phyloP scores from a whole-genome alignment of 1,140 invertebrate species.

The Heliconius melpomene region DNA sequence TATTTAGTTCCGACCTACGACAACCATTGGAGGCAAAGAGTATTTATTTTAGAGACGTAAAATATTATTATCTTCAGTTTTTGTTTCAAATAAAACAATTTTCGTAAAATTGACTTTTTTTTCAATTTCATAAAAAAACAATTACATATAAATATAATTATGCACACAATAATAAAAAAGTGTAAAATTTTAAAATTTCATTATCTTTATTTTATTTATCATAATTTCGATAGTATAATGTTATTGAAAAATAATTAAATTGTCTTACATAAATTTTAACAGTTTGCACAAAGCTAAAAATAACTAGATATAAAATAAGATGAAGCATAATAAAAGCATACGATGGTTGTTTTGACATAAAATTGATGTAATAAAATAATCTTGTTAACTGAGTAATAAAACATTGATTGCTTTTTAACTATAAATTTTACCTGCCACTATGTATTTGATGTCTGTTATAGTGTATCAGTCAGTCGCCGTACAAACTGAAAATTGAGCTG shows the following conservation, averaged over 20 bases:
- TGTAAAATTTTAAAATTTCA: no score
- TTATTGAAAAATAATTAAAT: not conserved
- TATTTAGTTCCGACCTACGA: constrained; percentile 53
- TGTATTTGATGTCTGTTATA: not conserved
- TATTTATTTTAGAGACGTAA: constrained; percentile 7
- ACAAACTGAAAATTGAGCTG: not conserved
- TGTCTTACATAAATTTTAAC: not conserved
- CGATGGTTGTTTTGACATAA: not conserved
- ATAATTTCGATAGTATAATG: no score
- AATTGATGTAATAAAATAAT: not conserved
- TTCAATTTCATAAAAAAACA: no score
- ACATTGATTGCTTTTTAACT: not conserved
- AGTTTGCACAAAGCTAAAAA: not conserved
- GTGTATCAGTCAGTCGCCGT: constrained; percentile 11
- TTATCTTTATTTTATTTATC: no score
- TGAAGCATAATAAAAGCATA: not conserved
- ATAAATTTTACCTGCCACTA: not conserved
- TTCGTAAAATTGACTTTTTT: no score
- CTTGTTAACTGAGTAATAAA: not conserved
- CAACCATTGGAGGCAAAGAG: constrained; percentile 35
- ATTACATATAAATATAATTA: no score
- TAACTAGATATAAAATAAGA: not conserved
- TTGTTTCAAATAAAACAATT: no score
- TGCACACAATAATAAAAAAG: no score
- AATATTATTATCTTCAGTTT: no score